Evolutionary conservation across 2,113 vertebrate genomes (phyloP).

Genomic region (Dromaius novaehollandiae): DNA sequence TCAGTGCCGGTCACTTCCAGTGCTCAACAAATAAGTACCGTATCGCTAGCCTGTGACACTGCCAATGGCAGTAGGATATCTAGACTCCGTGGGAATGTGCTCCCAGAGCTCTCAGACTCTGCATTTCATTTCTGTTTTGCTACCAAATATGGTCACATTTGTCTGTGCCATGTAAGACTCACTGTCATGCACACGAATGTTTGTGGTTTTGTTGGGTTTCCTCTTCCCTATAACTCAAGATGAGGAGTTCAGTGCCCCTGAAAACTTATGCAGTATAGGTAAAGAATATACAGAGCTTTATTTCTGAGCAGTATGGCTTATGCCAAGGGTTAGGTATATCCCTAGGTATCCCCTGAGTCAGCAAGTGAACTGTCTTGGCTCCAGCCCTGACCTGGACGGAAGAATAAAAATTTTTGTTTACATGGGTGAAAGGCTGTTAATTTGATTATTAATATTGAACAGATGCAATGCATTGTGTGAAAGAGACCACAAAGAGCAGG

Average conservation of each 20-base stretch:
- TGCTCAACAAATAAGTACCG: background rate
- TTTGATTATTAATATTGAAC: background rate
- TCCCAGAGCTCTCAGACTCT: background rate
- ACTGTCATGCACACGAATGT: background rate
- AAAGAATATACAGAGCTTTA: background rate
- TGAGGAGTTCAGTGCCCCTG: background rate
- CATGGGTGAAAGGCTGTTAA: background rate
- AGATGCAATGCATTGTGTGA: background rate
- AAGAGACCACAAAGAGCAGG: background rate
- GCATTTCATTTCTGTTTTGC: background rate
- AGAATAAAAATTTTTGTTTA: background rate
- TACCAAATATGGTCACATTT: background rate
- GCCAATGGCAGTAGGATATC: background rate
- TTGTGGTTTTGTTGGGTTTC: background rate
- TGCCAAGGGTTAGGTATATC: background rate
- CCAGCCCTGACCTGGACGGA: background rate
- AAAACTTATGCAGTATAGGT: accelerated
- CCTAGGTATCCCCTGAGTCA: background rate
- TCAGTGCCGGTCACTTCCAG: background rate
- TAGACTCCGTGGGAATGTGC: background rate
- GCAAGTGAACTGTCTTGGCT: background rate
- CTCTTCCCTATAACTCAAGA: background rate
- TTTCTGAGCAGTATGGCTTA: background rate
- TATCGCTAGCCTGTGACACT: background rate
- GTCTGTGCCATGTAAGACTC: background rate